Base-by-base conservation (phyloP, 2,797 vertebrate species). In the Simalia tracyae region DNA sequence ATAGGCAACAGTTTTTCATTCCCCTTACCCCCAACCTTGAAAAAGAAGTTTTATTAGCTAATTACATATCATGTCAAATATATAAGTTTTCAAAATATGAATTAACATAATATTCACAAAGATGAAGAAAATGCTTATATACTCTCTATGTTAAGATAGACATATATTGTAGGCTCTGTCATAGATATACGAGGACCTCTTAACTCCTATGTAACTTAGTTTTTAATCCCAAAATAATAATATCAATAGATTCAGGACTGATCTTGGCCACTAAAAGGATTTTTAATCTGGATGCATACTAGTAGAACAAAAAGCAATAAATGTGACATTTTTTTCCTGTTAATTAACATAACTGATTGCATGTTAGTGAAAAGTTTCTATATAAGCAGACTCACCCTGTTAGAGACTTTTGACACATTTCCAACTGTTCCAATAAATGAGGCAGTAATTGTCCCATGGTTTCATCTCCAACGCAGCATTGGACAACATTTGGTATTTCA, bases 381-480 rank as follows among this genome's bases (percentile, higher is more conserved):
- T 57, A 7, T 0, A 2, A 42, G 22, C 7, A 28, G 86, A 88
- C 97, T 98, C 96, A 99, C 99, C 99, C 99, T 54, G 99, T 99
- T 36, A 99, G 98, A 0, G 99, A 99, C 96, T 99, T 99, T 97
- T 99, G 99, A 92, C 99, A 99, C 54, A 99, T 98, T 96, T 99
- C 99, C 93, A 99, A 96, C 95, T 99, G 99, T 91, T 99, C 99
- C 7, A 99, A 96, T 89, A 99, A 98, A 95, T 99, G 99, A 86
- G 99, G 99, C 84, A 99, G 97, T 60, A 99, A 97, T 94, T 99
- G 99, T 11, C 98, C 98, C 99, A 99, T 98, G 7, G 98, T 98
- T 96, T 99, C 99, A 93, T 99, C 99, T 57, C 98, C 99, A 22
- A 98, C 98, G 94, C 99, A 99, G 10, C 98, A 99, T 95, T 99